Base-by-base conservation (phyloP, 2,113 vertebrate genomes). In the Lanius ludovicianus region DNA sequence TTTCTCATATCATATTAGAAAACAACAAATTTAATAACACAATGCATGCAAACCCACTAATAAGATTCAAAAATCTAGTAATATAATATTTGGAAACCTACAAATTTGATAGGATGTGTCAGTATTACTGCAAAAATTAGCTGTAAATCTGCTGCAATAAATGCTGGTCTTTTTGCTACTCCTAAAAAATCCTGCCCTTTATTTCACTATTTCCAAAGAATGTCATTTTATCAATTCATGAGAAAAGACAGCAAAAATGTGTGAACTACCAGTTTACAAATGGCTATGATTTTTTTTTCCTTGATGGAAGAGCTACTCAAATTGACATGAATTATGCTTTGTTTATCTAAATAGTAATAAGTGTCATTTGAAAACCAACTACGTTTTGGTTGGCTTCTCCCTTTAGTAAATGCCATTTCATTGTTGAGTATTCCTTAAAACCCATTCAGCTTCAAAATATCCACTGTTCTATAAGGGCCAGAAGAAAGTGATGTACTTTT, bases 1-100 rank as follows among this genome's bases (percentile, higher is more conserved):
- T 93, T 93, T 94, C 73, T 79, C 67, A 91, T 91, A 82, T 92
- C 76, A 62, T 65, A 94, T 95, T 95, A 96, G 60, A 85, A 93
- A 95, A 95, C 83, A 91, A 78, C 57, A 94, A 94, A 93, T 89
- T 94, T 76, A 55, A 89, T 92, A 84, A 77, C 15, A 64, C 22
- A 68, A 57, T 56, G n/a, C 65, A 74, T 53, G 35, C 42, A 85
- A 91, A 83, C 27, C 41, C 57, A 28, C 35, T 92, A 83, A 62
- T 41, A 74, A 73, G 46, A 88, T 70, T 88, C 31, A 63, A 21
- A 92, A 13, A 62, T 59, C 35, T 59, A 86, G 8, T 41, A 76
- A 70, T 14, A 31, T 2, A 44, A 65, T 70, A 57, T 80, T 93
- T 71, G 37, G 55, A 44, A 88, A 65, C 52, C 70, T 92, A 21